phyloP scores from a whole-genome alignment of 2,113 vertebrate genomes.

The Passer montanus region DNA sequence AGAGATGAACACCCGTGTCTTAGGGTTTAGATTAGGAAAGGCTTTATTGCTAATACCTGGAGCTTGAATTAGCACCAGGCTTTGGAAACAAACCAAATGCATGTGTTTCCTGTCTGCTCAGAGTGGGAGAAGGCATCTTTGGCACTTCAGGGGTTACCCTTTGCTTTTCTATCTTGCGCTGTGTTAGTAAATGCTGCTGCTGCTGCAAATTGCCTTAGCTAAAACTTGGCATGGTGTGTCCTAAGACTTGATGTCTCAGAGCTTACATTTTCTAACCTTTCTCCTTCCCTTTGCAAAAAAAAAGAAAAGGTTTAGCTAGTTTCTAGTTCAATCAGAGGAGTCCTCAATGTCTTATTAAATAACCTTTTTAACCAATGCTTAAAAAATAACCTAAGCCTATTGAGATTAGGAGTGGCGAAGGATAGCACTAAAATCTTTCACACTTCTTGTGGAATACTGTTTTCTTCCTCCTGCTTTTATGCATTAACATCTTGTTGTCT shows the following conservation, averaged over 20 bases:
- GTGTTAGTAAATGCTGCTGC: neutral
- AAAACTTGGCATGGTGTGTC: neutral
- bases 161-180: neutral
- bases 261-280: neutral
- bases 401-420: neutral
- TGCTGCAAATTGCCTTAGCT: neutral
- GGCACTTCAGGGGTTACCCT: neutral
- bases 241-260: neutral
- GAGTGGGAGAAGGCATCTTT: neutral
- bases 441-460: neutral
- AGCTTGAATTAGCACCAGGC: constrained; percentile 12
- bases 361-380: too few relatives aligned
- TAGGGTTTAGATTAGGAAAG: neutral
- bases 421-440: neutral
- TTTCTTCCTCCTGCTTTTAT: neutral
- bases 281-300: neutral
- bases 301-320: neutral
- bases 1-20: neutral
- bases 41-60: constrained; percentile 40
- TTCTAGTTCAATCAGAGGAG: neutral
- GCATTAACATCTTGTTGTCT: neutral
- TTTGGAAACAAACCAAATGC: neutral
- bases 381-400: neutral
- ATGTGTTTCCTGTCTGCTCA: neutral
- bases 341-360: neutral